phyloP scores from a whole-genome alignment of 1,140 invertebrate genomes.

The Theocolax elegans region DNA sequence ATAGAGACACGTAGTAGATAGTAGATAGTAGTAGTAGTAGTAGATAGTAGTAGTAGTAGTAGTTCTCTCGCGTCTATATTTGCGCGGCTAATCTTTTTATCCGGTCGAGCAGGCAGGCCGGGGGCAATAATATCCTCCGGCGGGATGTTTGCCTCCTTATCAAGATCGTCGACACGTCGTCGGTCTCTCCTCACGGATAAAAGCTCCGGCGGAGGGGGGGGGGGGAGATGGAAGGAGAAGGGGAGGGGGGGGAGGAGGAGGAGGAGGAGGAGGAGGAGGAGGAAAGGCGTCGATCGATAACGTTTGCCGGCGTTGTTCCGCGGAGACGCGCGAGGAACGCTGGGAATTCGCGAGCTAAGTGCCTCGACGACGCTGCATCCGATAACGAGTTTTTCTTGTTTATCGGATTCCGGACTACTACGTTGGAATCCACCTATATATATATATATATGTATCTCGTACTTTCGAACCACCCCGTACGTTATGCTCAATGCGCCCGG shows the following conservation, averaged over 20 bases:
- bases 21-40: no score
- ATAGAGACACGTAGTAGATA: no score
- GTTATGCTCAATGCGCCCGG: no score
- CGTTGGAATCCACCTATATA: no score
- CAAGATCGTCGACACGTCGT: conserved; percentile 30
- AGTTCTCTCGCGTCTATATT: conserved; percentile 21
- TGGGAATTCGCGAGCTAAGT: conserved; percentile 23
- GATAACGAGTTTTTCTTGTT: no score
- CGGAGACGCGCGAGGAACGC: conserved; percentile 15
- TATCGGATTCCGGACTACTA: no score
- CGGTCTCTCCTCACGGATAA: background rate
- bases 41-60: no score
- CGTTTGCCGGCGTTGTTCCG: conserved; percentile 1
- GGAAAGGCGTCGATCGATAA: conserved; percentile 16
- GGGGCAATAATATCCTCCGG: conserved; percentile 23
- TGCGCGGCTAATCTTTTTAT: conserved; percentile 39
- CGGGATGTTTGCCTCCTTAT: conserved; percentile 30
- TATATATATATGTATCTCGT: no score
- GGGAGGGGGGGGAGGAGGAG: background rate
- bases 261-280: background rate
- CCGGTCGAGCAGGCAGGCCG: background rate
- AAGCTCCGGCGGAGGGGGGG: background rate
- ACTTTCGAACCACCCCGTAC: no score
- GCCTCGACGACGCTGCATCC: background rate
- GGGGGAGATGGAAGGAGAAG: background rate